Conservation (phyloP, 1,140 invertebrate genomes). For the Tribolium castaneum region DNA sequence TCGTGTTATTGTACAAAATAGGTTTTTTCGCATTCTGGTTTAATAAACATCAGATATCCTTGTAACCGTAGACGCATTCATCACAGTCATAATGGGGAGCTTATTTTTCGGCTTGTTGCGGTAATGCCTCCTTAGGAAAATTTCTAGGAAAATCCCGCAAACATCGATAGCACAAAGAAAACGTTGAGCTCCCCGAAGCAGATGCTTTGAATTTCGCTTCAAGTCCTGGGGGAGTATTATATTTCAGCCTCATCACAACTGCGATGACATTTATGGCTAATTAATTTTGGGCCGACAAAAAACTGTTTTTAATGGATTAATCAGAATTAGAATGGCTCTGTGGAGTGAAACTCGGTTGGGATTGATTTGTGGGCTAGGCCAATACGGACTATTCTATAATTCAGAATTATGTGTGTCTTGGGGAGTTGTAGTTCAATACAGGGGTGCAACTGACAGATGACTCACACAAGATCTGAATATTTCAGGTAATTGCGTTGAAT, state of each 20-base stretch:
- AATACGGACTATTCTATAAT: not conserved
- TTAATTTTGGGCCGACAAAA: not conserved
- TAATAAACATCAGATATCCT: too few species aligned
- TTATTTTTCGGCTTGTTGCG: not conserved
- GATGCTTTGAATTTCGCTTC: not conserved
- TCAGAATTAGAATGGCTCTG: too few species aligned
- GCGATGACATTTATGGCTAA: not conserved
- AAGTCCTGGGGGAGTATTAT: not conserved
- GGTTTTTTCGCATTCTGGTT: too few species aligned
- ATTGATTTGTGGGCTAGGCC: not conserved
- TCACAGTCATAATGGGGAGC: too few species aligned
- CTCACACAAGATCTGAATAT: too few species aligned
- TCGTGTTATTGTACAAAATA: too few species aligned
- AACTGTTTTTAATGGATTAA: not conserved
- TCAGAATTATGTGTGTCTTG: not conserved
- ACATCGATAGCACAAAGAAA: not conserved
- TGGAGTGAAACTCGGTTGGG: not conserved
- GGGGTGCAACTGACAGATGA: not conserved
- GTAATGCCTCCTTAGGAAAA: not conserved
- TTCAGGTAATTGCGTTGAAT: not conserved
- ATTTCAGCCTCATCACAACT: not conserved
- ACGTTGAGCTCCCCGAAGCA: not conserved
- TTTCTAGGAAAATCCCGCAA: not conserved
- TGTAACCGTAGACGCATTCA: too few species aligned
- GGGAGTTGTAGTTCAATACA: not conserved